Conservation (phyloP, 2,888 invertebrate genomes). For the Lasioglossum marginatum region DNA sequence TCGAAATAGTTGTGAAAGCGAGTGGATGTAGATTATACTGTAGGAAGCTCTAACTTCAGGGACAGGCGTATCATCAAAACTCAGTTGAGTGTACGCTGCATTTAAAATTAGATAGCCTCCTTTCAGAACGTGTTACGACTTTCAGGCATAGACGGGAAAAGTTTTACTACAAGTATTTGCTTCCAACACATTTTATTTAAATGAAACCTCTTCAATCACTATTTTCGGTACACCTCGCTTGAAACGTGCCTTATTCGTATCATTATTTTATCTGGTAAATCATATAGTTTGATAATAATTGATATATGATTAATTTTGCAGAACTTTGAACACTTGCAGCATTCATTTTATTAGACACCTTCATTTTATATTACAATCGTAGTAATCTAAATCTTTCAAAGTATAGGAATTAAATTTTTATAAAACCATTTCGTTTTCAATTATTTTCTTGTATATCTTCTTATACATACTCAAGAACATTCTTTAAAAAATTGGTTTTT, state of each 20-base stretch:
- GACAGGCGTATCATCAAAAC: neutral
- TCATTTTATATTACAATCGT: neutral
- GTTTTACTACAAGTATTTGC: neutral
- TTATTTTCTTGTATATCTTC: neutral
- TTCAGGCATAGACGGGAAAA: neutral
- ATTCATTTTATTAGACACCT: neutral
- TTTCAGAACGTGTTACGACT: neutral
- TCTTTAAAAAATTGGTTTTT: neutral
- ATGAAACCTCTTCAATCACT: neutral
- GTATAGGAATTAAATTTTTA: neutral
- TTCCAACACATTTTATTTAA: neutral
- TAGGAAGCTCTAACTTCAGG: neutral
- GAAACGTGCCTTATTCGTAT: too few relatives aligned
- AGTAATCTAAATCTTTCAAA: neutral
- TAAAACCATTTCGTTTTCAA: neutral
- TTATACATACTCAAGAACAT: too few relatives aligned
- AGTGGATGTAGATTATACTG: slow-evolving; percentile 2
- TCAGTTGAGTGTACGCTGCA: neutral
- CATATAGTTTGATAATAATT: too few relatives aligned
- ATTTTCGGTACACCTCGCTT: neutral
- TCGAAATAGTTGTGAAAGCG: neutral
- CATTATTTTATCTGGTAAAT: too few relatives aligned
- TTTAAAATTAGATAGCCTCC: neutral
- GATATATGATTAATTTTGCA: neutral
- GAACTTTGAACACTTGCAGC: neutral